Conservation (phyloP, 2,797 vertebrate genomes). For the Anomalospiza imberbis region DNA sequence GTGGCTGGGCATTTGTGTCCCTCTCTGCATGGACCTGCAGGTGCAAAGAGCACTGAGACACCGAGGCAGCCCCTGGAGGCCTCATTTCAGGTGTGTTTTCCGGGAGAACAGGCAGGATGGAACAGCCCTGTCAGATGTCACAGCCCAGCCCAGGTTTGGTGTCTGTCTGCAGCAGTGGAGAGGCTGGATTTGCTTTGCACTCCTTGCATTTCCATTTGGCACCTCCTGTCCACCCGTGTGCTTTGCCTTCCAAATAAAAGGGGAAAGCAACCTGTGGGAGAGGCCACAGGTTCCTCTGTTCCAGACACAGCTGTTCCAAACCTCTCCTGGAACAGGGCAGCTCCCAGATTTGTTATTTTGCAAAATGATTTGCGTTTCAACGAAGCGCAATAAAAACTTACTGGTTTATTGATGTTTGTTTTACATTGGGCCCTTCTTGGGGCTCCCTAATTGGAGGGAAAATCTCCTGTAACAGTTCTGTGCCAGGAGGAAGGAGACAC, state of each 20-base stretch:
- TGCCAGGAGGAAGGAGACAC: too few species aligned
- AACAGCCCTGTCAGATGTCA: not conserved
- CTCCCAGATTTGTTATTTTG: not conserved
- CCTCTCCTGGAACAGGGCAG: not conserved
- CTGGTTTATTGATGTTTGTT: too few species aligned
- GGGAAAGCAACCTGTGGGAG: not conserved
- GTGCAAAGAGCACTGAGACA: not conserved
- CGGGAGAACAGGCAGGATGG: not conserved
- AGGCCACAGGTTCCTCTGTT: too few species aligned
- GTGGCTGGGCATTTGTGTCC: not conserved
- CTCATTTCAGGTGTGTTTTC: not conserved
- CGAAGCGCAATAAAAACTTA: fast-evolving
- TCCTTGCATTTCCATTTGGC: not conserved
- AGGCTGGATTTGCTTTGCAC: not conserved
- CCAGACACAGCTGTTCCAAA: not conserved
- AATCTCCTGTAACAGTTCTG: too few species aligned
- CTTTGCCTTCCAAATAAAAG: not conserved
- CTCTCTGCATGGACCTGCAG: not conserved
- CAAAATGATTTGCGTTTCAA: not conserved
- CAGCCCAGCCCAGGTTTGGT: not conserved
- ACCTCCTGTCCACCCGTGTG: fast-evolving
- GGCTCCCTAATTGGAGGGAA: too few species aligned
- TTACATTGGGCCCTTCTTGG: too few species aligned
- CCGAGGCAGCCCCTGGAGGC: not conserved
- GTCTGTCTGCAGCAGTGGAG: fast-evolving